phyloP scores from a whole-genome alignment of 2,113 vertebrate genomes.

The Dipodomys ordii region DNA sequence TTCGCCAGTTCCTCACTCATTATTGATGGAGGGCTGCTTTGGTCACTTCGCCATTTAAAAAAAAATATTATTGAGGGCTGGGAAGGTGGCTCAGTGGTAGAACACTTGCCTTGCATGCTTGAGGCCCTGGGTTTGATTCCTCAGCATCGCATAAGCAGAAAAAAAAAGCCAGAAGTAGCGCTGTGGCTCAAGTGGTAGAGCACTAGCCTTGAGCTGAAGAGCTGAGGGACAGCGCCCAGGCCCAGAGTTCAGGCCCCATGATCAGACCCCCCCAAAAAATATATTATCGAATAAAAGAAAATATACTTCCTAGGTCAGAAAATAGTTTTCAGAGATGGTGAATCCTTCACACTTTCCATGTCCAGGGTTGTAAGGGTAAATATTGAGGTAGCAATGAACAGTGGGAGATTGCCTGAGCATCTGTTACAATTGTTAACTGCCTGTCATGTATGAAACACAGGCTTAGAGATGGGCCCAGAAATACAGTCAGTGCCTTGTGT shows the following conservation, averaged over 20 bases:
- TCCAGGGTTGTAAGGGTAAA: neutral
- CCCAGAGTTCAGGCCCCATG: too few species aligned
- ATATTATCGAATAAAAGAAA: neutral
- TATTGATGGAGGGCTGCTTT: neutral
- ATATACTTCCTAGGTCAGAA: neutral
- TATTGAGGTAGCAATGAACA: fast-evolving
- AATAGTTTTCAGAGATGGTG: neutral
- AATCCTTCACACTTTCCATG: neutral
- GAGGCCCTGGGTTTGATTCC: too few species aligned
- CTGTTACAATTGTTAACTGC: neutral
- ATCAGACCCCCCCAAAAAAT: too few species aligned
- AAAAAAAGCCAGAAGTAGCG: too few species aligned
- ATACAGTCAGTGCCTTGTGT: neutral
- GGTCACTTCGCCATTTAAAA: too few species aligned
- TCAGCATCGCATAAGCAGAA: too few species aligned
- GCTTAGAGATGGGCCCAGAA: neutral
- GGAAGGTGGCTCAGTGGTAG: too few species aligned
- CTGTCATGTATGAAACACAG: neutral
- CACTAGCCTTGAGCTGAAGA: too few species aligned
- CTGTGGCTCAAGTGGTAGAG: too few species aligned
- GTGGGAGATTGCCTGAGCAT: neutral
- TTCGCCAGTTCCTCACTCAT: neutral
- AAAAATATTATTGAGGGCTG: too few species aligned
- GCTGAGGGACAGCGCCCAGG: too few species aligned
- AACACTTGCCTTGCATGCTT: too few species aligned